These are phyloP conservation scores for Danio rerio DNA, from an alignment of 2,113 vertebrate genomes.

Conservation along the genomic window GRCz12tu NC_133176.1:60585501-60586000, in stretches of 20 bases:
- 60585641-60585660: too few relatives aligned
- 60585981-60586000: too few relatives aligned
- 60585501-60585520: too few relatives aligned
- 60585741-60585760: slow-evolving; percentile 86
- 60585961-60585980: too few relatives aligned
- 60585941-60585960: too few relatives aligned
- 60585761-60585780: slow-evolving; percentile 84
- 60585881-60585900: too few relatives aligned
- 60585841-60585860: too few relatives aligned
- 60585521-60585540: neutral
- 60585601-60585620: slow-evolving; percentile 81
- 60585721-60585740: slow-evolving; percentile 87
- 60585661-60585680: too few relatives aligned
- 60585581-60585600: slow-evolving; percentile 83
- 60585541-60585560: slow-evolving; percentile 72
- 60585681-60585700: too few relatives aligned
- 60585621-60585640: slow-evolving; percentile 76
- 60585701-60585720: slow-evolving; percentile 76
- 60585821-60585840: slow-evolving; percentile 75
- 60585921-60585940: too few relatives aligned
- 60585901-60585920: too few relatives aligned
- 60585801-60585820: slow-evolving; percentile 76
- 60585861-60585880: too few relatives aligned
- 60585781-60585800: slow-evolving; percentile 80
- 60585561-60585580: slow-evolving; percentile 83